These are phyloP conservation scores for Caenorhabditis imperialis DNA, from an alignment of 2,888 invertebrate species.

Conservation along the genomic window DNA sequence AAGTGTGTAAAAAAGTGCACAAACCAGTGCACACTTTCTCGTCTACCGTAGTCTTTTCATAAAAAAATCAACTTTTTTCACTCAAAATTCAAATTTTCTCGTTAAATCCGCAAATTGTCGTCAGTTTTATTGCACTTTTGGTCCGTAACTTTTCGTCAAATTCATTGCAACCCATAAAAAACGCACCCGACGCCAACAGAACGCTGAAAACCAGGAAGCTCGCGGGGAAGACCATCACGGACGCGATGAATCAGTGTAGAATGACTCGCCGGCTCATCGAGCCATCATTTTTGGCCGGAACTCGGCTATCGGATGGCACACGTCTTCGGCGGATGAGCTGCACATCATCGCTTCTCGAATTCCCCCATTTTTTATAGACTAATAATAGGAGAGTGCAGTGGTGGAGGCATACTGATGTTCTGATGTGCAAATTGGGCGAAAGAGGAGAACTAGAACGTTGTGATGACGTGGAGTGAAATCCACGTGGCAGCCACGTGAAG, in stretches of 20 bases:
- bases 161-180: no score
- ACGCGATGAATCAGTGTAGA: conserved; percentile 21
- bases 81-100: no score
- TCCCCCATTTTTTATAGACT: conserved; percentile 5
- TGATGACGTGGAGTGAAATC: no score
- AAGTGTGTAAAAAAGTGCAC: no score
- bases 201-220: conserved; percentile 6
- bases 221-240: conserved; percentile 32
- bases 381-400: conserved; percentile 14
- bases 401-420: conserved; percentile 27
- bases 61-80: no score
- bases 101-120: no score
- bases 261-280: conserved; percentile 8
- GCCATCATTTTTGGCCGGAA: conserved; percentile 47
- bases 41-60: no score
- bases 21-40: no score
- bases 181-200: conserved; percentile 24
- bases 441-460: not conserved
- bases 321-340: not conserved
- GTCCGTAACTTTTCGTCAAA: no score
- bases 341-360: conserved; percentile 37
- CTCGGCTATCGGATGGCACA: conserved; percentile 38
- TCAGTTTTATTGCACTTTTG: no score
- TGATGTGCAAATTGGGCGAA: conserved; percentile 7
- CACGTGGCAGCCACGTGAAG: no score